These are phyloP conservation scores for Sesia apiformis DNA, from an alignment of 2,888 invertebrate species.

Conservation along the genomic window DNA sequence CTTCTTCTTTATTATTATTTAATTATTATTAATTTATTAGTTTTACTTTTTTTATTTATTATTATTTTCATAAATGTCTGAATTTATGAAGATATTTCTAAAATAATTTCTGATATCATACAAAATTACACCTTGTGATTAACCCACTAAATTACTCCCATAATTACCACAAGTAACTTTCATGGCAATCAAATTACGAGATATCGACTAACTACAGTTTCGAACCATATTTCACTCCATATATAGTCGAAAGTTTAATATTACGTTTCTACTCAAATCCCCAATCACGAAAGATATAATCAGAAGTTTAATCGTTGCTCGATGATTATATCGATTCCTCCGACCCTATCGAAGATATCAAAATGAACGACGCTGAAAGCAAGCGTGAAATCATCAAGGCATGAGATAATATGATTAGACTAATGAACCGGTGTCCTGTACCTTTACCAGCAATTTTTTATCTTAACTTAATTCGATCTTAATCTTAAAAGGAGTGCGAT, in stretches of 20 bases:
- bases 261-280: slow-evolving; percentile 20
- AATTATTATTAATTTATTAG: no score
- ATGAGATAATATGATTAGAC: slow-evolving; percentile 50
- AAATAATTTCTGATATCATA: no score
- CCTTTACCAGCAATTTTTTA: not conserved
- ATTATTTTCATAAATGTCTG: no score
- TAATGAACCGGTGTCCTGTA: slow-evolving; percentile 39
- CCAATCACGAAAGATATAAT: slow-evolving; percentile 46
- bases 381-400: slow-evolving; percentile 59
- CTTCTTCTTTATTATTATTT: no score
- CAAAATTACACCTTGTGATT: no score
- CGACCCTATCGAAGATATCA: slow-evolving; percentile 33
- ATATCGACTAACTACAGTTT: slow-evolving; percentile 45
- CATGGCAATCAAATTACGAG: slow-evolving; percentile 33
- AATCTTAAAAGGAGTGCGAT: no score
- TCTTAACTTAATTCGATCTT: no score
- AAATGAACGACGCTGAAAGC: slow-evolving; percentile 33
- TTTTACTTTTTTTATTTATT: no score
- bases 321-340: slow-evolving; percentile 38
- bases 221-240: slow-evolving; percentile 35
- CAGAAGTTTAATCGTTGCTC: slow-evolving; percentile 53
- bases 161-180: slow-evolving; percentile 21
- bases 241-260: slow-evolving; percentile 5
- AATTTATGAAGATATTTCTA: no score
- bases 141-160: no score